phyloP scores from a whole-genome alignment of 2,888 invertebrate genomes.

The Spicauda simplicius region DNA sequence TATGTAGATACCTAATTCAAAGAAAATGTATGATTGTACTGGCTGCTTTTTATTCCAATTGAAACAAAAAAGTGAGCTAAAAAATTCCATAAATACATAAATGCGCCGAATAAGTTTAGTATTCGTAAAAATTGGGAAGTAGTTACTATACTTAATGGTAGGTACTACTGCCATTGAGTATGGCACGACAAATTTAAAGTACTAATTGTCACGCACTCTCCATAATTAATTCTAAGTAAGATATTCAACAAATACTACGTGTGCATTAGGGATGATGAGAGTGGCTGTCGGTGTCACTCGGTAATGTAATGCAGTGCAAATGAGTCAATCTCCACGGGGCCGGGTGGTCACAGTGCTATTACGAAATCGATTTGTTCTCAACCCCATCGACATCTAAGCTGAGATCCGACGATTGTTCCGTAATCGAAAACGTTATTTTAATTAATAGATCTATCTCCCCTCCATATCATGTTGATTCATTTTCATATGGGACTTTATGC shows the following conservation, averaged over 20 bases:
- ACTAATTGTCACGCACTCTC: conserved; percentile 22
- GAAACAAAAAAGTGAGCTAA: no score
- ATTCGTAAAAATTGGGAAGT: no score
- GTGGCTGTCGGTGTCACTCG: conserved; percentile 79
- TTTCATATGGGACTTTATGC: neutral
- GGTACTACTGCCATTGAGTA: neutral
- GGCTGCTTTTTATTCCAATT: no score
- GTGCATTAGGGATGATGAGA: conserved; percentile 81
- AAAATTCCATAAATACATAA: no score
- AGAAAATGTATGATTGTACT: no score
- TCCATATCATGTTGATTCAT: conserved; percentile 1
- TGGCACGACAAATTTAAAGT: conserved; percentile 1
- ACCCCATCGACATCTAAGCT: conserved; percentile 44
- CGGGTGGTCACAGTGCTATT: conserved; percentile 73
- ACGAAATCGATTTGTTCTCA: conserved; percentile 79
- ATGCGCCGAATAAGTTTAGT: no score
- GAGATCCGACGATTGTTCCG: conserved; percentile 36
- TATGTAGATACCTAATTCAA: no score
- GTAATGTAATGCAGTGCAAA: conserved; percentile 85
- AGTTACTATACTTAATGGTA: no score
- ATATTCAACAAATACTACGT: conserved; percentile 53
- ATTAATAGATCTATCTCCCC: conserved; percentile 45
- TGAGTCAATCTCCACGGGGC: conserved; percentile 82
- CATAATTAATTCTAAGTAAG: conserved; percentile 39
- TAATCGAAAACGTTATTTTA: conserved; percentile 54